Conservation (phyloP, 2,888 invertebrate species). For the Euclidia mi region DNA sequence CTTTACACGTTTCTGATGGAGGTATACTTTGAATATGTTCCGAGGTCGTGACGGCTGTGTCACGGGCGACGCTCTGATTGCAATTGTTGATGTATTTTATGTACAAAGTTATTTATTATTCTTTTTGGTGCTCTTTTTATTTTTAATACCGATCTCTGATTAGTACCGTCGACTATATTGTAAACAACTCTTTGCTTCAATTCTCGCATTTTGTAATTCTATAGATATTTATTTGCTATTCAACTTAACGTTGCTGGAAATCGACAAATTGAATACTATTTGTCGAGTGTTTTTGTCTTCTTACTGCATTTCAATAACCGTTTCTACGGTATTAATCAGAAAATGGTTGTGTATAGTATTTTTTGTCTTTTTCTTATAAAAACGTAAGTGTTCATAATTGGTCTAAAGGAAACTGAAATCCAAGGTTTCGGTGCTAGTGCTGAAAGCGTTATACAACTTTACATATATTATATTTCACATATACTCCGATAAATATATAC, state of each 20-base stretch:
- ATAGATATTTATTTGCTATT: not conserved
- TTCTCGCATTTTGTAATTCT: not conserved
- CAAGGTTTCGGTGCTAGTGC: conserved; percentile 82
- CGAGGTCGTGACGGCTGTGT: conserved; percentile 7
- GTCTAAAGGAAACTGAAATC: conserved; percentile 77
- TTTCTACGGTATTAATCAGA: conserved; percentile 8
- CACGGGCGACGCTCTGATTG: conserved; percentile 3
- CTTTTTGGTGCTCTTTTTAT: conserved; percentile 27
- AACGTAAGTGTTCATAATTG: conserved; percentile 85
- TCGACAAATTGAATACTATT: not conserved
- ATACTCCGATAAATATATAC: conserved; percentile 47
- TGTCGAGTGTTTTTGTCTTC: conserved; percentile 21
- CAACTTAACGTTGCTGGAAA: not conserved
- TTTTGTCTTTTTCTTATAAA: conserved; percentile 52
- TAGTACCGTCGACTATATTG: not conserved
- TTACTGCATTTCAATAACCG: not conserved
- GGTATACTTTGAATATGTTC: not conserved
- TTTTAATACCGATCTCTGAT: conserved; percentile 16
- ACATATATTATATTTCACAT: conserved; percentile 54
- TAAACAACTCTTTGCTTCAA: not conserved
- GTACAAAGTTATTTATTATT: conserved; percentile 32
- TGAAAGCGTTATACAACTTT: conserved; percentile 66
- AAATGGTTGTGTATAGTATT: conserved; percentile 31
- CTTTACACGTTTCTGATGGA: conserved; percentile 19
- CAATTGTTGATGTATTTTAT: conserved; percentile 21